Base-by-base conservation (phyloP, 2,888 invertebrate genomes). In the Ormyrus thymus region DNA sequence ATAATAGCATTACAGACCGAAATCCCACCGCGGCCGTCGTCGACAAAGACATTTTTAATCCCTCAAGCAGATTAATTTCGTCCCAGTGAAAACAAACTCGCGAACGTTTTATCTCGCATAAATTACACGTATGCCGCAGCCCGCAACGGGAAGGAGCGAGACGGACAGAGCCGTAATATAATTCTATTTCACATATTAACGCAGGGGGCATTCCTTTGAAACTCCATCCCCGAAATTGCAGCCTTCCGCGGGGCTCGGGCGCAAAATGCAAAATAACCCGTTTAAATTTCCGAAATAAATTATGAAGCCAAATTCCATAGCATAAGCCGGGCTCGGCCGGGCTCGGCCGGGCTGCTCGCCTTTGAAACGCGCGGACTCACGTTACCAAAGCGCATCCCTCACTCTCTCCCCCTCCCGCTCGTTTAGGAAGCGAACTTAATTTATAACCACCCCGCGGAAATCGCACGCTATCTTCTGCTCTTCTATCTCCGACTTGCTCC, bases 391-490 rank as follows among this genome's bases (percentile, higher is more conserved):
- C 71, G 62, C 71, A 72, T 76, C 79, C 66, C 72, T 76, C 72
- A 45, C 29, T 29, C 29, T 29, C 29, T 48, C 5, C 58, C 51
- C 46, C 45, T 66, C 53, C 29, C 11, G 29, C 55, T 64, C 72
- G 79, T 72, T 80, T 76, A 80, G 79, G 73, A 80, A 76, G 73
- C 76, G 76, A 80, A 80, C 73, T 76, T 76, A 80, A 80, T 80
- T 80, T 80, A 80, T 55, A 80, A 76, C 64, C 73, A 68, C 13
- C 58, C 68, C 68, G 64, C 68, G 68, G 64, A 62, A 76, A 76
- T 76, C 69, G 72, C 76, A 45, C 9, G 71, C 53, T 51, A 29
- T 65, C 59, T 75, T 50, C 29, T 56, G 1, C 15, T 13, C 51
- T 11, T 58, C 9, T 43, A 13, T 59, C 46, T 58, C 7, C 29